Evolutionary conservation across 2,888 invertebrate species (phyloP).

Genomic region (Orthosia gracilis): DNA sequence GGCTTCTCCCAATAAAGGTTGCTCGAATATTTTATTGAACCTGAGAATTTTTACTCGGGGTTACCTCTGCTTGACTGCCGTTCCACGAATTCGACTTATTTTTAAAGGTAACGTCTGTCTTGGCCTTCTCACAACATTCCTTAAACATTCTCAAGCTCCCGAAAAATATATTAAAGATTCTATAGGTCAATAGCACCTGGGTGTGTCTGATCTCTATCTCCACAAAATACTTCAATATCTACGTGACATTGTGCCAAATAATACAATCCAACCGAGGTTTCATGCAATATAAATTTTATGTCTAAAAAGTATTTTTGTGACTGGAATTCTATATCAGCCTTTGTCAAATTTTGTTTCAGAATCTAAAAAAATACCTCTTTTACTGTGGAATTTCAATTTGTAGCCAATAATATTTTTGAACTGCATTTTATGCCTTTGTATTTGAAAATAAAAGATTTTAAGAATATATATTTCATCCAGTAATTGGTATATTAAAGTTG

Average conservation of each 20-base stretch:
- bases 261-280: constrained; percentile 30
- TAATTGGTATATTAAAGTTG: background rate
- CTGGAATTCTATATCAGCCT: constrained; percentile 12
- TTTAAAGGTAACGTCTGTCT: background rate
- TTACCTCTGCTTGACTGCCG: constrained; percentile 3
- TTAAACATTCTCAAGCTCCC: constrained; percentile 12
- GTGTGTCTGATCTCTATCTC: constrained; percentile 24
- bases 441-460: constrained; percentile 8
- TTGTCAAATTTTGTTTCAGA: constrained; percentile 3
- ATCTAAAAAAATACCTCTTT: background rate
- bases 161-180: constrained; percentile 46
- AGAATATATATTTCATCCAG: background rate
- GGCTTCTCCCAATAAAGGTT: background rate
- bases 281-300: constrained; percentile 15
- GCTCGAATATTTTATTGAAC: background rate
- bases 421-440: background rate
- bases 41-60: background rate
- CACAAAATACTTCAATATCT: constrained; percentile 37
- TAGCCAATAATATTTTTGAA: background rate
- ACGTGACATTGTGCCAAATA: constrained; percentile 40
- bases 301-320: constrained; percentile 31
- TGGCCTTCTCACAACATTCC: constrained; percentile 29
- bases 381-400: constrained; percentile 14
- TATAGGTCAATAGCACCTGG: constrained; percentile 37
- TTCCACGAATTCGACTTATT: constrained; percentile 11